These are phyloP conservation scores for Lontra canadensis DNA, from an alignment of 2,113 vertebrate genomes.

Conservation along the genomic window DNA sequence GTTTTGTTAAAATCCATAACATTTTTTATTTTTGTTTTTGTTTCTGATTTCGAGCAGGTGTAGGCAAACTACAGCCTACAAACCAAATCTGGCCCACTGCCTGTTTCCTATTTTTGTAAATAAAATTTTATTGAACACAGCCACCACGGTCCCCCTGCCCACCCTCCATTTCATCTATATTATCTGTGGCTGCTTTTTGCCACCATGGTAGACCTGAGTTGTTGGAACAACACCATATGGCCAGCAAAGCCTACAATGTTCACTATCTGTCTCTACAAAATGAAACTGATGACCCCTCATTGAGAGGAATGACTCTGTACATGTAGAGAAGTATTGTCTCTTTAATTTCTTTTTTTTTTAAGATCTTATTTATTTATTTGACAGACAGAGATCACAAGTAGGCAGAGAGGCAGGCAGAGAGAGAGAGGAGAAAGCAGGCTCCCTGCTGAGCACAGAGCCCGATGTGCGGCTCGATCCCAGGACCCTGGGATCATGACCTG, in stretches of 20 bases:
- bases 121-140: neutral
- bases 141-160: neutral
- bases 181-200: neutral
- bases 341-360: neutral
- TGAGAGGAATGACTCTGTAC: neutral
- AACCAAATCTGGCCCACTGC: neutral
- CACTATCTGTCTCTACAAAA: neutral
- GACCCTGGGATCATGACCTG: too few relatives aligned
- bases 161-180: neutral
- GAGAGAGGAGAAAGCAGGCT: too few relatives aligned
- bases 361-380: too few relatives aligned
- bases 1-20: neutral
- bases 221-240: neutral
- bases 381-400: too few relatives aligned
- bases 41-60: constrained; percentile 13
- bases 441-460: too few relatives aligned
- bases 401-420: too few relatives aligned
- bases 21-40: neutral
- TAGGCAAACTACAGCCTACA: neutral
- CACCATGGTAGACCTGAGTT: neutral
- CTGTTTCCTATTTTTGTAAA: constrained; percentile 27
- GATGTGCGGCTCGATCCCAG: too few relatives aligned
- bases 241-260: neutral
- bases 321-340: neutral
- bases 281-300: neutral